Evolutionary conservation across 2,888 invertebrate species (phyloP).

Genomic region (Tethea ocularis): DNA sequence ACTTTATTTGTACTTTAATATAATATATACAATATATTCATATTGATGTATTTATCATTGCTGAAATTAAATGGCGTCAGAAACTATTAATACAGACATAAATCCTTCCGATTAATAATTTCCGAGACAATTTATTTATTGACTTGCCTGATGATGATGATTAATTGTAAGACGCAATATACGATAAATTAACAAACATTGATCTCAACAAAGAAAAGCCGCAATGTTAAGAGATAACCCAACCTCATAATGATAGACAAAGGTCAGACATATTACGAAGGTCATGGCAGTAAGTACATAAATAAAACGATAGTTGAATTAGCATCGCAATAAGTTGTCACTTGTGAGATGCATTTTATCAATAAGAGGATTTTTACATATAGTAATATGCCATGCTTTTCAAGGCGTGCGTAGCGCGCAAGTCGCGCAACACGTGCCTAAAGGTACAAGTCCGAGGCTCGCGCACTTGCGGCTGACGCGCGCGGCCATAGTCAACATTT

Average conservation of each 20-base stretch:
- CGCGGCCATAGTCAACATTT: too few species aligned
- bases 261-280: constrained; percentile 27
- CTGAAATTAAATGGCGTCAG: too few species aligned
- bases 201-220: constrained; percentile 29
- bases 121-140: background rate
- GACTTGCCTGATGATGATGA: background rate
- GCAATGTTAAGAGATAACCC: constrained; percentile 34
- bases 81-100: background rate
- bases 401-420: too few species aligned
- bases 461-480: too few species aligned
- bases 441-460: too few species aligned
- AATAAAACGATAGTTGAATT: constrained; percentile 26
- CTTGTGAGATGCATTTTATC: too few species aligned
- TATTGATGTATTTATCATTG: too few species aligned
- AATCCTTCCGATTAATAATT: background rate
- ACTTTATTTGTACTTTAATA: too few species aligned
- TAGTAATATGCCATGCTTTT: too few species aligned
- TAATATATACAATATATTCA: too few species aligned
- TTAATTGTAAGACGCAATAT: background rate
- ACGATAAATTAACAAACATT: constrained; percentile 15
- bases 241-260: constrained; percentile 31
- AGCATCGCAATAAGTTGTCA: constrained; percentile 21
- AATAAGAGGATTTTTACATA: too few species aligned
- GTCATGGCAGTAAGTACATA: constrained; percentile 13
- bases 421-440: too few species aligned